Conservation (phyloP, 1,140 invertebrate species). For the Delia radicum region DNA sequence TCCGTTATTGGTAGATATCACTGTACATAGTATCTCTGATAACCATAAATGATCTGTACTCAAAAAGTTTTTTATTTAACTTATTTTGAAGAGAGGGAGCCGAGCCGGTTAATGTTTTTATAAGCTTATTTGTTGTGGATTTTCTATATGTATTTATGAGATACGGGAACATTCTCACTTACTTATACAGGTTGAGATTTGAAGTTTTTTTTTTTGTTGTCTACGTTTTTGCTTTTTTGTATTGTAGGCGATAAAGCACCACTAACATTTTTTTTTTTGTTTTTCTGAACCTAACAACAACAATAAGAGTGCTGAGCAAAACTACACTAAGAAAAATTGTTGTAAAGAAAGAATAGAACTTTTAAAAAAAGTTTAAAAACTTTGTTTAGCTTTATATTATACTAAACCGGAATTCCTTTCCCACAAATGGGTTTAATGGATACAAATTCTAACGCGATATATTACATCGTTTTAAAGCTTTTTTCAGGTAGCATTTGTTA, state of each 20-base stretch:
- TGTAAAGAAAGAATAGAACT: too few relatives aligned
- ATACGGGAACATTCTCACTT: background rate
- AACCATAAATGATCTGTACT: too few relatives aligned
- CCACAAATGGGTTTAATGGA: too few relatives aligned
- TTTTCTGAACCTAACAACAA: background rate
- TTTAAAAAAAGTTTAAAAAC: too few relatives aligned
- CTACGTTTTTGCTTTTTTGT: background rate
- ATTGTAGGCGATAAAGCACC: constrained; percentile 1
- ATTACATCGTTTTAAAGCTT: too few relatives aligned
- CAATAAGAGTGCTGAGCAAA: background rate
- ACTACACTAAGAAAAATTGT: background rate
- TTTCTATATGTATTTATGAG: background rate
- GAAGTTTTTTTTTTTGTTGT: background rate
- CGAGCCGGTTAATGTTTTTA: background rate
- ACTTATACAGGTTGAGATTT: background rate
- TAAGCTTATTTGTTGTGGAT: background rate
- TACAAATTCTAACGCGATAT: too few relatives aligned
- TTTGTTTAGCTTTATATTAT: too few relatives aligned
- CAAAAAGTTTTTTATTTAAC: too few relatives aligned
- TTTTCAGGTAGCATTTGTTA: too few relatives aligned
- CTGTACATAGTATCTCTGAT: too few relatives aligned
- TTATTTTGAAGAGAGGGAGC: background rate
- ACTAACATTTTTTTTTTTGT: background rate
- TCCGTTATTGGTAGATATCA: too few relatives aligned
- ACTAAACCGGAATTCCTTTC: too few relatives aligned